Evolutionary conservation across 2,113 vertebrate species (phyloP).

Genomic region (Halcyon malimbica): DNA sequence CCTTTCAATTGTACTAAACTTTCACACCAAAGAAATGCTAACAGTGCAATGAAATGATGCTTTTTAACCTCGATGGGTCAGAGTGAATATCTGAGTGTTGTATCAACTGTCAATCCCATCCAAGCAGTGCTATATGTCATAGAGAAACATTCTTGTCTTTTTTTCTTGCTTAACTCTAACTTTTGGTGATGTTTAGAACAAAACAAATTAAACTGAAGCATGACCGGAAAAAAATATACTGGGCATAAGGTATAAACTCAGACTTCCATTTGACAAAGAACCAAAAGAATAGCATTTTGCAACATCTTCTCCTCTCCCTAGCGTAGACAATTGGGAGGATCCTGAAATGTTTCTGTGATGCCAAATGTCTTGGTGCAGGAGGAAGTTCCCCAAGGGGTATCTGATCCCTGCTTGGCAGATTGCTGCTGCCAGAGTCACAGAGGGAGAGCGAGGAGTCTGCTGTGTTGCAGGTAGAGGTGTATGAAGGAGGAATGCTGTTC

Average conservation of each 20-base stretch:
- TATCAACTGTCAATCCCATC: neutral
- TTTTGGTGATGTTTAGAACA: neutral
- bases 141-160: neutral
- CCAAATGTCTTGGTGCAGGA: neutral
- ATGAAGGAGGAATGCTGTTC: neutral
- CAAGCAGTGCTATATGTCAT: fast-evolving
- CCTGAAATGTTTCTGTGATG: neutral
- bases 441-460: neutral
- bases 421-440: neutral
- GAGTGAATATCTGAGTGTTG: fast-evolving
- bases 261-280: neutral
- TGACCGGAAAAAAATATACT: neutral
- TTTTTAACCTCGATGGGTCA: neutral
- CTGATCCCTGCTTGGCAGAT: neutral
- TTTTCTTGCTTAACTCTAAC: neutral
- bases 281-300: neutral
- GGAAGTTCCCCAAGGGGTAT: neutral
- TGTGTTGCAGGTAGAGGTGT: constrained; percentile 28
- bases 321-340: neutral
- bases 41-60: neutral
- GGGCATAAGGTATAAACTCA: neutral
- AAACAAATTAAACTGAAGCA: neutral
- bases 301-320: neutral
- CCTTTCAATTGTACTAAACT: neutral
- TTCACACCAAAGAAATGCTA: neutral